A percentile compares a stretch with the other conserved stretches of the same genome.
Conservation (phyloP, 1,140 invertebrate genomes). For the Papilio dardanus region DNA sequence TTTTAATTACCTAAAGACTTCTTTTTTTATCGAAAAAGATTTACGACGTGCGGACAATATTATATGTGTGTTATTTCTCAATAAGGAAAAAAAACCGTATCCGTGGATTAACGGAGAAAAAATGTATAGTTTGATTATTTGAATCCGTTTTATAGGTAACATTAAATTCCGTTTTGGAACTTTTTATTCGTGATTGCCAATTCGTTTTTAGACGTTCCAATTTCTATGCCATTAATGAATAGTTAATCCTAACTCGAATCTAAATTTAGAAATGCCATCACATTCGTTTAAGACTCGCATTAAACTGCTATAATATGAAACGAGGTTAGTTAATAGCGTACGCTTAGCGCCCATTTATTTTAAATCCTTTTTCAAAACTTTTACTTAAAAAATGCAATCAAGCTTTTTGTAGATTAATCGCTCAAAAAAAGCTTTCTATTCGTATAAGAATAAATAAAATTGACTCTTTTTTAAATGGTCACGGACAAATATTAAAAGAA, state of each 20-base stretch:
- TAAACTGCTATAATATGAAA: not conserved
- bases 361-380: not conserved
- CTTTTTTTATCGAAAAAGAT: slow-evolving; percentile 13
- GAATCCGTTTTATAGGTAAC: not conserved
- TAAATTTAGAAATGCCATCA: slow-evolving; percentile 3
- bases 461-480: too few species aligned
- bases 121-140: not conserved
- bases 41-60: not conserved
- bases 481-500: too few species aligned
- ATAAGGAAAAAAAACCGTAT: slow-evolving; percentile 14
- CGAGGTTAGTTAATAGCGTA: not conserved
- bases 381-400: too few species aligned
- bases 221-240: slow-evolving; percentile 12
- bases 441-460: too few species aligned
- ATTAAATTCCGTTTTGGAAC: slow-evolving; percentile 1
- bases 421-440: too few species aligned
- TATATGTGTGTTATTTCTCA: not conserved
- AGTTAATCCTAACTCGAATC: not conserved
- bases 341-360: not conserved
- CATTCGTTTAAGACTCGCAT: not conserved
- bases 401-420: too few species aligned
- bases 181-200: slow-evolving; percentile 16
- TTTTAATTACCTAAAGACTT: slow-evolving; percentile 26
- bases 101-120: slow-evolving; percentile 15
- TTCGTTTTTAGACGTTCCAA: slow-evolving; percentile 6